Evolutionary conservation across 2,888 invertebrate species (phyloP).

Genomic region (Siphonodentalium dalli): DNA sequence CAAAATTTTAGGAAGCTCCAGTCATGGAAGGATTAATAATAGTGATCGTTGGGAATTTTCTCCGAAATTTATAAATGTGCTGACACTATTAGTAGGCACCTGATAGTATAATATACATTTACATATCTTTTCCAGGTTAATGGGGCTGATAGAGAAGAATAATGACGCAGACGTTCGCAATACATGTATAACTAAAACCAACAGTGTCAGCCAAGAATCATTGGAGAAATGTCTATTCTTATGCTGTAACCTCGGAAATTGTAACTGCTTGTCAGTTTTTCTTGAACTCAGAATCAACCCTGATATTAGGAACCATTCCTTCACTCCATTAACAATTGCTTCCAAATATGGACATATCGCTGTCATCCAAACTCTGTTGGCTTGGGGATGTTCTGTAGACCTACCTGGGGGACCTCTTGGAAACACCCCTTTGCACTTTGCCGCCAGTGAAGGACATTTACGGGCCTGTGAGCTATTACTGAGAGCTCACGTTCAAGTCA

Average conservation of each 20-base stretch:
- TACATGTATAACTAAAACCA: too few relatives aligned
- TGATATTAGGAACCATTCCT: slow-evolving; percentile 33
- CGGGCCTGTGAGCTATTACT: slow-evolving; percentile 45
- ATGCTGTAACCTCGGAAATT: slow-evolving; percentile 35
- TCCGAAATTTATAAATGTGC: too few relatives aligned
- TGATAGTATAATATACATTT: too few relatives aligned
- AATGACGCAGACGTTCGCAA: too few relatives aligned
- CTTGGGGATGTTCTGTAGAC: slow-evolving; percentile 47
- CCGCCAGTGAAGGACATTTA: slow-evolving; percentile 46
- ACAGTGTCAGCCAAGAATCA: too few relatives aligned
- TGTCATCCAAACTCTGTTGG: slow-evolving; percentile 44
- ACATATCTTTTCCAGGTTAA: too few relatives aligned
- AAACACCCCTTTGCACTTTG: slow-evolving; percentile 51
- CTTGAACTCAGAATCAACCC: slow-evolving; percentile 42
- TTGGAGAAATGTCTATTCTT: slow-evolving; percentile 33
- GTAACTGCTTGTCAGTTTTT: slow-evolving; percentile 39
- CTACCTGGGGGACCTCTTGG: slow-evolving; percentile 37
- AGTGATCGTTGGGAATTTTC: too few relatives aligned
- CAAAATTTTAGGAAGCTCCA: too few relatives aligned
- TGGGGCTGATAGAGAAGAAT: too few relatives aligned
- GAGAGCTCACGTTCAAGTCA: slow-evolving; percentile 46
- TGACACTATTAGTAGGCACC: too few relatives aligned
- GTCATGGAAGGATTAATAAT: too few relatives aligned
- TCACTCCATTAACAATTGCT: slow-evolving; percentile 43
- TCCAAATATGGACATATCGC: slow-evolving; percentile 39